Percentiles rank a stretch among this genome's conserved stretches.
Evolutionary conservation across 64 coral and sea anemone genomes (phyloP).

Genomic region (Astreopora myriophthalma): DNA sequence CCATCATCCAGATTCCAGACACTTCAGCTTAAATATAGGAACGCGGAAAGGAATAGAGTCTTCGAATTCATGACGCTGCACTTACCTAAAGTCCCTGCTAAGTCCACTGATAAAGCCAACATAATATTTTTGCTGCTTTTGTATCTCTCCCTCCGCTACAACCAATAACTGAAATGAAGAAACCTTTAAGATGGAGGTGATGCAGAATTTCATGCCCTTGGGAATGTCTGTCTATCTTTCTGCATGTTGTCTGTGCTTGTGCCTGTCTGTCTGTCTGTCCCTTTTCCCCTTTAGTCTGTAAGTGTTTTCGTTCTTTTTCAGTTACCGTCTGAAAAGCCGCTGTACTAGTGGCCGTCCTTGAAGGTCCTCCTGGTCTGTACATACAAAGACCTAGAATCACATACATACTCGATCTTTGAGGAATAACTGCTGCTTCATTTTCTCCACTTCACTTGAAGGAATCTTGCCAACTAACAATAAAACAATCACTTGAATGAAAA

Average conservation of each 20-base stretch:
- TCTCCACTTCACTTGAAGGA: conserved; percentile 72
- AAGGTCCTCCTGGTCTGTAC: too few relatives aligned
- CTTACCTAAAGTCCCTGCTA: conserved; percentile 90
- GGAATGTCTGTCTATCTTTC: background rate
- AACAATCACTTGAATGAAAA: background rate
- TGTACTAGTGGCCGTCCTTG: too few relatives aligned
- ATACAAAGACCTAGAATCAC: background rate
- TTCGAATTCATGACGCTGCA: too few relatives aligned
- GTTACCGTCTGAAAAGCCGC: too few relatives aligned
- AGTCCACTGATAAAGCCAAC: conserved; percentile 90
- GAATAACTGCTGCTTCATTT: conserved; percentile 82
- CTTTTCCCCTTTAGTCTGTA: background rate
- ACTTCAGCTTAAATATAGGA: too few relatives aligned
- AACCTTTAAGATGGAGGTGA: background rate
- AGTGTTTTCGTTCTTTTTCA: too few relatives aligned
- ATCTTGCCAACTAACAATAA: conserved; percentile 34
- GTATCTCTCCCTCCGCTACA: conserved; percentile 93
- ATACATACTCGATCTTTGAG: conserved; percentile 83
- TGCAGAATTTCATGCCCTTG: background rate
- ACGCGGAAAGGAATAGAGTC: too few relatives aligned
- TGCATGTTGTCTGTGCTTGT: background rate
- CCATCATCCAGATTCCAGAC: too few relatives aligned
- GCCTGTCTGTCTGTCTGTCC: background rate
- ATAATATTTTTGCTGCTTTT: conserved; percentile 95
- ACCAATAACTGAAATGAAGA: conserved; percentile 63